Conservation (phyloP, 1,140 invertebrate genomes). For the Aricia agestis region DNA sequence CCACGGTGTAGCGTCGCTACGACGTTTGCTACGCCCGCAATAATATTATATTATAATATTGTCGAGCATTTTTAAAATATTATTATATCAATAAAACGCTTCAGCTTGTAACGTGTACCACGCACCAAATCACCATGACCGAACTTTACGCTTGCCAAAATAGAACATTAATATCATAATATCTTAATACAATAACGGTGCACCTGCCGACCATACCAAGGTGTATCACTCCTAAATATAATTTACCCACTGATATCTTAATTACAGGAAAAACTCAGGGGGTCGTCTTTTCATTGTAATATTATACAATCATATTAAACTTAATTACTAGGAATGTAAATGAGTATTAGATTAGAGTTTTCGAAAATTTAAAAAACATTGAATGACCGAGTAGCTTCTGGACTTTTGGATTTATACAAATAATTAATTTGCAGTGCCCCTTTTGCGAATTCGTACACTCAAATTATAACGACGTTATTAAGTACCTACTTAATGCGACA, state of each 20-base stretch:
- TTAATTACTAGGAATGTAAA: not conserved
- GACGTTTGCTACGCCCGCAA: no score
- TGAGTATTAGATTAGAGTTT: not conserved
- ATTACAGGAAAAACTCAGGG: conserved; percentile 8
- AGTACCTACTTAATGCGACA: not conserved
- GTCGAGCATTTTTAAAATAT: no score
- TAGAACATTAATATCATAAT: conserved; percentile 68
- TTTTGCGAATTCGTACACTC: no score
- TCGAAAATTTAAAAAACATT: not conserved
- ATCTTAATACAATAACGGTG: conserved; percentile 44
- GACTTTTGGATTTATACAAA: no score
- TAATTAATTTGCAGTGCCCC: no score
- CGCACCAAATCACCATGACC: conserved; percentile 5
- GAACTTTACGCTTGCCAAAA: conserved; percentile 59
- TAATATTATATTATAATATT: no score
- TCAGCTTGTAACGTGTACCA: not conserved
- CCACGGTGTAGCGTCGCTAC: no score
- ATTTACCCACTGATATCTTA: conserved; percentile 7
- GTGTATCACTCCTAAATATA: conserved; percentile 11
- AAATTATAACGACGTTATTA: not conserved
- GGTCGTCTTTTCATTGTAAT: not conserved
- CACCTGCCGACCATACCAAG: conserved; percentile 50
- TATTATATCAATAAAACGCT: not conserved
- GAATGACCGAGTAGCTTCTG: no score
- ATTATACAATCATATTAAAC: not conserved